Percentiles rank a stretch among this genome's conserved stretches.
These are phyloP conservation scores for Tiphia femorata DNA, from an alignment of 2,888 invertebrate species.

Conservation along the genomic window DNA sequence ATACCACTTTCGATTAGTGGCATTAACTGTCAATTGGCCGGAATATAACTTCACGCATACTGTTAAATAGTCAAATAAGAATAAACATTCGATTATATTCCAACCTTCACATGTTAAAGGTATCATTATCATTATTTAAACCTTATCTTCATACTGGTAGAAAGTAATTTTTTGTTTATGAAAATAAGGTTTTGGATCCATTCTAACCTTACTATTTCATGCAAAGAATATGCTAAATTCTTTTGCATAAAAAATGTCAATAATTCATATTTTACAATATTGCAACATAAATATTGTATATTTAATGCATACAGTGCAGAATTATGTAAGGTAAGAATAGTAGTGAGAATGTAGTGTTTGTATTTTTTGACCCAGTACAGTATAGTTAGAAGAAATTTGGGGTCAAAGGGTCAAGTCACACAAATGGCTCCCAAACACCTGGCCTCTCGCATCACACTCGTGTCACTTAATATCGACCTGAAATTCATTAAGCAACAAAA, in stretches of 20 bases:
- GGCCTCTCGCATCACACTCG: conserved; percentile 67
- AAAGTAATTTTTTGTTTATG: conserved; percentile 49
- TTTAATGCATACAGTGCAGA: conserved; percentile 41
- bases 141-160: conserved; percentile 54
- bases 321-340: conserved; percentile 61
- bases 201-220: conserved; percentile 60
- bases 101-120: conserved; percentile 63
- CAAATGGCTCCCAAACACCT: conserved; percentile 68
- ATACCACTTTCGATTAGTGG: conserved; percentile 35
- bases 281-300: conserved; percentile 36
- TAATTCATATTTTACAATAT: conserved; percentile 40
- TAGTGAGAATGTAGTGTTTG: conserved; percentile 58
- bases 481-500: conserved; percentile 70
- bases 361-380: conserved; percentile 50
- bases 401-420: conserved; percentile 67
- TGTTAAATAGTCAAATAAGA: conserved; percentile 30
- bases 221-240: conserved; percentile 35
- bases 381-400: conserved; percentile 62
- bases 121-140: conserved; percentile 52
- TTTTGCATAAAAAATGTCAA: conserved; percentile 31
- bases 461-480: conserved; percentile 70
- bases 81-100: conserved; percentile 50
- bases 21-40: conserved; percentile 46
- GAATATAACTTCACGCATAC: conserved; percentile 54
- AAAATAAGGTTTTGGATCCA: conserved; percentile 57